Evolutionary conservation across 2,888 invertebrate genomes (phyloP), one percentile per base, ranked within the genome.

Genomic region (Acanthoscelides obtectus): DNA sequence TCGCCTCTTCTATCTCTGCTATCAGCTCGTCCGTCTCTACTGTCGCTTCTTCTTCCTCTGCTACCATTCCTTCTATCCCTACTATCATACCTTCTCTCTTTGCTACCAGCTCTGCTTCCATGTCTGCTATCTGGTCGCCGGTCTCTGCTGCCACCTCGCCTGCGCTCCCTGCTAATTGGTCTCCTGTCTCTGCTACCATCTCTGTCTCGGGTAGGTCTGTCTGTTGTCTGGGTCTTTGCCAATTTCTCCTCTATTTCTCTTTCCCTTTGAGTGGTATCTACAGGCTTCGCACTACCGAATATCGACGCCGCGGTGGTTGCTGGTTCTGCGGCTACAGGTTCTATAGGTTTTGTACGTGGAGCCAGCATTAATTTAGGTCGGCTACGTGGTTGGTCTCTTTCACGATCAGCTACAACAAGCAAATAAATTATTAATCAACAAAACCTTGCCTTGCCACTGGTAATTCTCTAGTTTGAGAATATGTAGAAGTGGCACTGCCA

Each of bases 251-350:
- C 98, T 76, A 98, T 97, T 87, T 96, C 94, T 70, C 94, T 88
- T 81, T 97, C 97, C 79, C 93, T 90, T 67, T 95, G 93, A 70
- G 95, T 92, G 0, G 98, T 98, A 83, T 98, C 97, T 0, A 98
- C 98, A 0, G 98, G 98, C 83, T 94, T 96, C 20, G 98, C 98
- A 27, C 91, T 93, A n/a, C 98, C 98, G 84, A 98, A 98, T 77
- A 98, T 96, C 72, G 92, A 93, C 68, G 91, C 90, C 0, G 92
- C 88, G 0, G 91, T 86, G 69, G 88, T 88, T 70, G 72, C 84
- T 75, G 72, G 73, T 72, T 81, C 88, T 0, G 86, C 69, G 71
- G 70, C 84, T 75, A 70, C 76, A 72, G 81, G 86, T 71, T 91
- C 93, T 45, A 89, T 86, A 0, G 96, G 94, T 78, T 92, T 90